Evolutionary conservation across 2,113 vertebrate species (phyloP).

Genomic region (Oreotrochilus melanogaster): DNA sequence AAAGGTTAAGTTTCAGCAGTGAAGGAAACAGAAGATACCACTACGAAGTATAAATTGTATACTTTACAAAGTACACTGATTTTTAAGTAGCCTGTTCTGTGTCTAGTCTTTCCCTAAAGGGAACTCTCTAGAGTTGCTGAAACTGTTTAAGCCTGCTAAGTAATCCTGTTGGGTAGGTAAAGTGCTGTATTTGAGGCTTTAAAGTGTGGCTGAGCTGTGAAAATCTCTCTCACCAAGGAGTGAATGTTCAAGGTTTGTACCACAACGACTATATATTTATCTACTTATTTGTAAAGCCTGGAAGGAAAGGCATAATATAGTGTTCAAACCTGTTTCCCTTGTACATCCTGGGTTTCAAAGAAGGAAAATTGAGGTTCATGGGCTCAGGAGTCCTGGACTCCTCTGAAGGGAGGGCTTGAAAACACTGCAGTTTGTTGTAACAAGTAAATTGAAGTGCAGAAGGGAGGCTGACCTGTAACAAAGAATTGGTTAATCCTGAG

Average conservation of each 20-base stretch:
- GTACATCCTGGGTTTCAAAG: not conserved
- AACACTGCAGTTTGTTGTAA: not conserved
- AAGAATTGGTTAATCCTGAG: not conserved
- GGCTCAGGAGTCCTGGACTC: not conserved
- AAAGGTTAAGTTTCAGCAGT: not conserved
- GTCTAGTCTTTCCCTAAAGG: not conserved
- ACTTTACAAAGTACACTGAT: rapidly evolving
- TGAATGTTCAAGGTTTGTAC: not conserved
- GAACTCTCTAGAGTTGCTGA: not conserved
- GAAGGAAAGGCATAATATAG: not conserved
- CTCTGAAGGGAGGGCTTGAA: not conserved
- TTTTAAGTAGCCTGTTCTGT: not conserved
- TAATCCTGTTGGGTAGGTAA: not conserved
- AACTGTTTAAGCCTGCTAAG: not conserved
- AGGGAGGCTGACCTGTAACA: not conserved
- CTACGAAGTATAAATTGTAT: not conserved
- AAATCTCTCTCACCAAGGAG: not conserved
- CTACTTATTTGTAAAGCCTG: not conserved
- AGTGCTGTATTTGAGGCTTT: rapidly evolving
- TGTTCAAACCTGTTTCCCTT: not conserved
- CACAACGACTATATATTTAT: not conserved
- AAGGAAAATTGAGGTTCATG: not conserved
- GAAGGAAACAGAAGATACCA: not conserved
- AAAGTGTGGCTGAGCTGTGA: not conserved
- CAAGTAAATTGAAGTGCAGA: not conserved